These are phyloP conservation scores for Phylloscopus whistleri DNA, from an alignment of 2,113 vertebrate genomes.

Conservation along the genomic window DNA sequence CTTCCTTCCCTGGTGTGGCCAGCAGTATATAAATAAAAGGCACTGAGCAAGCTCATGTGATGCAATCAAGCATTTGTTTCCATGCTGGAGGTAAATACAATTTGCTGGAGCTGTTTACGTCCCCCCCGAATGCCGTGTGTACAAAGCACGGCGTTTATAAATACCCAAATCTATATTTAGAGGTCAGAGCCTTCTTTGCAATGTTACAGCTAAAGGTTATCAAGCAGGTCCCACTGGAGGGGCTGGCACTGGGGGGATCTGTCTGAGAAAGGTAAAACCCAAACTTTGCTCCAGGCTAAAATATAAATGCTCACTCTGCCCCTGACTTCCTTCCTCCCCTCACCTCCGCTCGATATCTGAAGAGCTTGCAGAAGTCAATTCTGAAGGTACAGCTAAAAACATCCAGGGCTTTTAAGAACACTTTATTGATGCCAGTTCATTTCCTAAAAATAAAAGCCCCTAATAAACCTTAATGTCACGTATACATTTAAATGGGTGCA, in stretches of 20 bases:
- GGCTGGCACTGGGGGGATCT: background rate
- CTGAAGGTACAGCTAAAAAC: constrained; percentile 28
- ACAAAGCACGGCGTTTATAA: constrained; percentile 56
- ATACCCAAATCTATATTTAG: constrained; percentile 67
- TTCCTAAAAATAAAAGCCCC: constrained; percentile 40
- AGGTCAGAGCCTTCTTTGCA: constrained; percentile 44
- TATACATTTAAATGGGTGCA: background rate
- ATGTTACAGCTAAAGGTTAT: constrained; percentile 58
- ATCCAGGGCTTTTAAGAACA: constrained; percentile 45
- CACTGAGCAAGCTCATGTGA: constrained; percentile 48
- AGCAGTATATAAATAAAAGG: constrained; percentile 48
- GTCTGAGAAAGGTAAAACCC: background rate
- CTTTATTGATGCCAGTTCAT: constrained; percentile 15
- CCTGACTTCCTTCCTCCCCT: background rate
- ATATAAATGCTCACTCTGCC: background rate
- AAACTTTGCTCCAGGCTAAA: background rate
- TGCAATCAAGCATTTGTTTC: constrained; percentile 66
- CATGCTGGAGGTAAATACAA: constrained; percentile 63
- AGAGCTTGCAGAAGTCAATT: constrained; percentile 12
- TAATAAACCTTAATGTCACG: constrained; percentile 29
- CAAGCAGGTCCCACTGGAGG: constrained; percentile 16
- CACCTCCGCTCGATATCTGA: background rate
- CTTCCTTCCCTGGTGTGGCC: background rate
- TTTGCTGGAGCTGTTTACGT: constrained; percentile 47
- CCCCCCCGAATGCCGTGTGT: constrained; percentile 22